Base-by-base conservation (phyloP, 2,888 invertebrate genomes). In the Orthonychiurus folsomi region DNA sequence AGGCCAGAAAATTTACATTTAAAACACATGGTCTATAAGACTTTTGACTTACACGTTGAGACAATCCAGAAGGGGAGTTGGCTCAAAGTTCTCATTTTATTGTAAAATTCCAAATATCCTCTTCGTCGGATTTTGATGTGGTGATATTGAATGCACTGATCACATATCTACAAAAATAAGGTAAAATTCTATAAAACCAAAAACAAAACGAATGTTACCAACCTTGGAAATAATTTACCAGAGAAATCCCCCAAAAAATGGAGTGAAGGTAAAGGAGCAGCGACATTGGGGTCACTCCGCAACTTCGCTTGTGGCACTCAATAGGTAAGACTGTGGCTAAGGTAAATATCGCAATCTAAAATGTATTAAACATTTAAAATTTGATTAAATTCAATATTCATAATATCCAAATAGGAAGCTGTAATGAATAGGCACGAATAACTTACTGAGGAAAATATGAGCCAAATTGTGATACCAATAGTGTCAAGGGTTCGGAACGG, bases 101-200 rank as follows among this genome's bases (percentile, higher is more conserved):
- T 82, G 75, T 85, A 83, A 74, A 86, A 86, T 59, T 86, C 85
- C 63, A 86, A 79, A 73, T 86, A 86, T 1, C 86, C 86, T 73
- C 82, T 81, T 66, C 85, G 78, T 63, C 85, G 79, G 50, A 85
- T 75, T 66, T 79, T 77, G 65, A 84, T 81, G 73, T 86, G 86
- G 71, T 79, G 81, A 37, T 76, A 76, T 74, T 83, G 83, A 0
- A 83, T 77, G 57, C 83, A 74, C 73, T 83, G 81, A 76, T 86
- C 83, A 62, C 83, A 76, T 25, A 83, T 69, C 84, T 84, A 71
- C 23, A 76, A 70, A 62, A 60, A 64, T 53, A 50, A 37, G 3
- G 24, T 37, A 5, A 23, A 23, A 28, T n/a, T 50, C n/a, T n/a
- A n/a, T n/a, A n/a, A n/a, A n/a, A n/a, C n/a, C n/a, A n/a, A n/a